phyloP scores from a whole-genome alignment of 2,797 vertebrate genomes.

The Kryptopterus vitreolus region DNA sequence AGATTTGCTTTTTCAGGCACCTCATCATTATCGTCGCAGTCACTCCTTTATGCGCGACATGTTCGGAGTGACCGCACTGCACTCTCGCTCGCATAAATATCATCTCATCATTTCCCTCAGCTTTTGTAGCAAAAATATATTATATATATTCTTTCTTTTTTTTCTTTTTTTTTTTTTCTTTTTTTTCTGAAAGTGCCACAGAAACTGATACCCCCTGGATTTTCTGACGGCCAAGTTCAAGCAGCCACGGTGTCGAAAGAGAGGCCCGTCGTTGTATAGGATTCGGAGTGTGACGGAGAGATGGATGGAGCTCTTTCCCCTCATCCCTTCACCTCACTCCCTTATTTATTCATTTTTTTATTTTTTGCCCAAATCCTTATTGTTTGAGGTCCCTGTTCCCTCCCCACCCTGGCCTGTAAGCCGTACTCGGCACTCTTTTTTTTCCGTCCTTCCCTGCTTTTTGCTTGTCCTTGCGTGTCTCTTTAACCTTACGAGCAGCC shows the following conservation, averaged over 20 bases:
- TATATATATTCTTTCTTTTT: slow-evolving; percentile 71
- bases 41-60: slow-evolving; percentile 69
- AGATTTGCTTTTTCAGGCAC: slow-evolving; percentile 83
- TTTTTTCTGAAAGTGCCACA: slow-evolving; percentile 75
- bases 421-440: slow-evolving; percentile 34
- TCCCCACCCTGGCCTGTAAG: slow-evolving; percentile 13
- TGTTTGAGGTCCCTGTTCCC: slow-evolving; percentile 35
- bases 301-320: slow-evolving; percentile 37
- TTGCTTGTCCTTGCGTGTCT: slow-evolving; percentile 26
- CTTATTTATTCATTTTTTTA: no score
- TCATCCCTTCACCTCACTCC: slow-evolving; percentile 33
- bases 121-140: slow-evolving; percentile 83
- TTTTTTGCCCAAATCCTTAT: slow-evolving; percentile 31
- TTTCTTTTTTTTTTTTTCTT: slow-evolving; percentile 66
- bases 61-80: slow-evolving; percentile 57
- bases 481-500: slow-evolving; percentile 84
- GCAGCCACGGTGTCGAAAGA: slow-evolving; percentile 47
- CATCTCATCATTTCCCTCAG: slow-evolving; percentile 69
- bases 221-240: slow-evolving; percentile 48
- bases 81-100: slow-evolving; percentile 75
- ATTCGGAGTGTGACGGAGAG: slow-evolving; percentile 45
- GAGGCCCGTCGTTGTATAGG: slow-evolving; percentile 51
- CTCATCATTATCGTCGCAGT: slow-evolving; percentile 82
- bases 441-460: slow-evolving; percentile 47
- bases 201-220: slow-evolving; percentile 60